phyloP scores from a whole-genome alignment of 2,888 invertebrate species.

The Tinea semifulvella region DNA sequence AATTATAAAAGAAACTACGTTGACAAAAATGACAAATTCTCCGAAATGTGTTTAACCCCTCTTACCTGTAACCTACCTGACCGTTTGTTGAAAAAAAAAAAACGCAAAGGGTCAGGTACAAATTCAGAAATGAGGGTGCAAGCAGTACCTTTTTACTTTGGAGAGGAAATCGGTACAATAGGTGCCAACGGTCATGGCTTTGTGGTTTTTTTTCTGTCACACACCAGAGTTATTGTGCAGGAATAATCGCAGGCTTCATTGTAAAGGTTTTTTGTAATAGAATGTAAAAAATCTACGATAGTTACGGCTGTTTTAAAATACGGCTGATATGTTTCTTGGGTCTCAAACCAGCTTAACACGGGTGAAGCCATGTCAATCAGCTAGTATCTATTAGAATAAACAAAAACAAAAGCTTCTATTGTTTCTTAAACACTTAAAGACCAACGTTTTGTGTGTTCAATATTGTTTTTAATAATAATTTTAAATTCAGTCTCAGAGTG shows the following conservation, averaged over 20 bases:
- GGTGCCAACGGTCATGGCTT: conserved; percentile 27
- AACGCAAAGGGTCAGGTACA: conserved; percentile 26
- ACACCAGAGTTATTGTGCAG: not conserved
- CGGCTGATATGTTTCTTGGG: too few relatives aligned
- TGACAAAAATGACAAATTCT: conserved; percentile 17
- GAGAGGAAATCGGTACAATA: conserved; percentile 53
- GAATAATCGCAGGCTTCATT: not conserved
- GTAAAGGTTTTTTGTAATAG: not conserved
- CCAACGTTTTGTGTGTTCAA: too few relatives aligned
- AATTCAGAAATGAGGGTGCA: conserved; percentile 5
- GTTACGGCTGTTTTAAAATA: too few relatives aligned
- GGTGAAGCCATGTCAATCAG: too few relatives aligned
- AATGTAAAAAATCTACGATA: too few relatives aligned
- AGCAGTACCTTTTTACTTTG: conserved; percentile 28
- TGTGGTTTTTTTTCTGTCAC: conserved; percentile 5
- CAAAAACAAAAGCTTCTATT: too few relatives aligned
- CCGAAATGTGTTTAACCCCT: conserved; percentile 10
- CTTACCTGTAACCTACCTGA: conserved; percentile 30
- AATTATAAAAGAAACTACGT: conserved; percentile 7
- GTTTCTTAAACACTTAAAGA: too few relatives aligned
- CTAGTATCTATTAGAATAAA: too few relatives aligned
- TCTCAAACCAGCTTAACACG: too few relatives aligned
- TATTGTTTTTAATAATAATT: conserved; percentile 8
- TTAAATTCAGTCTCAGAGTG: not conserved
- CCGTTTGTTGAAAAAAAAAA: conserved; percentile 34